Conservation (phyloP, 2,888 invertebrate species). For the Cryptosula pallasiana region DNA sequence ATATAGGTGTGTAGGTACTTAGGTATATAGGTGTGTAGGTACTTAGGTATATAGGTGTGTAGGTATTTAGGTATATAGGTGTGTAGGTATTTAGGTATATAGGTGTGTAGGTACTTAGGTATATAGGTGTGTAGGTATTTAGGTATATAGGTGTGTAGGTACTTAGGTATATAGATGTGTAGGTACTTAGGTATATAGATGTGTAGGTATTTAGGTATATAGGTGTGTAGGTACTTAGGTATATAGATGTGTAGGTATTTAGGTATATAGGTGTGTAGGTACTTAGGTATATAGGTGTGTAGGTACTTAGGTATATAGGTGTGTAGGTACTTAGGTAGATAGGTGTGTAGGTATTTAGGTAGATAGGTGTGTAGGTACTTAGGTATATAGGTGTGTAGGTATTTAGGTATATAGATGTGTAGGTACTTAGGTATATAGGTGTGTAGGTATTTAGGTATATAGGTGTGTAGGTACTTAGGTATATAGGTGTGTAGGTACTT, state of each 20-base stretch:
- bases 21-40: too few species aligned
- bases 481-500: neutral
- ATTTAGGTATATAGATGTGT: neutral
- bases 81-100: too few species aligned
- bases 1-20: too few species aligned
- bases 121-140: too few species aligned
- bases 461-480: neutral
- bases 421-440: neutral
- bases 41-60: too few species aligned
- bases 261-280: neutral
- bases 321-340: neutral
- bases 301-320: neutral
- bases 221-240: neutral
- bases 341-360: neutral
- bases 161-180: neutral
- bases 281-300: neutral
- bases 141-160: too few species aligned
- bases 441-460: neutral
- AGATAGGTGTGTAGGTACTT: neutral
- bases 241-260: neutral
- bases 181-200: neutral
- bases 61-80: too few species aligned
- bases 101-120: too few species aligned
- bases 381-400: neutral
- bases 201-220: neutral